Evolutionary conservation across 1,140 invertebrate genomes (phyloP).

Genomic region (Drosophila dunni): DNA sequence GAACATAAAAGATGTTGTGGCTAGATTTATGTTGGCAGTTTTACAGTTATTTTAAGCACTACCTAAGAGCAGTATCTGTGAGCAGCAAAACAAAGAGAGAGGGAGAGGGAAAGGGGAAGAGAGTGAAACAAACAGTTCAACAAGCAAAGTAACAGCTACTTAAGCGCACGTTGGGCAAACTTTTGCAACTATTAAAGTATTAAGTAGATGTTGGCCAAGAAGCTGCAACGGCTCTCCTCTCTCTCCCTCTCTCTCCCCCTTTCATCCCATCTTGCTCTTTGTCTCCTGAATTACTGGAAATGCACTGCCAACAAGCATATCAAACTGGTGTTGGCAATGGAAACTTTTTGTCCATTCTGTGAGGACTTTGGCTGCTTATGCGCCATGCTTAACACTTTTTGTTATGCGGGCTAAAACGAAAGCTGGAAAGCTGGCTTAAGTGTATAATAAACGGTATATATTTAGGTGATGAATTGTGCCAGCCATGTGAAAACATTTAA

Average conservation of each 20-base stretch:
- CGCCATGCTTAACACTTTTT: conserved; percentile 73
- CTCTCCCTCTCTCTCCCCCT: neutral
- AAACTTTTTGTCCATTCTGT: conserved; percentile 50
- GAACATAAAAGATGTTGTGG: conserved; percentile 80
- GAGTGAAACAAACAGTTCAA: conserved; percentile 41
- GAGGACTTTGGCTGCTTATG: conserved; percentile 58
- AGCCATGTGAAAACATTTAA: neutral
- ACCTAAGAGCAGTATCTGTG: conserved; percentile 39
- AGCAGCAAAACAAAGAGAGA: conserved; percentile 13
- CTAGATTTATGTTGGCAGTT: conserved; percentile 83
- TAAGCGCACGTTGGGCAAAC: conserved; percentile 68
- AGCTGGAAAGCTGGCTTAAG: conserved; percentile 64
- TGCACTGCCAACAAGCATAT: conserved; percentile 47
- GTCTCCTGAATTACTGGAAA: conserved; percentile 45
- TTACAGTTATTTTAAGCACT: conserved; percentile 80
- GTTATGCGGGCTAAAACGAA: conserved; percentile 44
- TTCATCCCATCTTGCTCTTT: neutral
- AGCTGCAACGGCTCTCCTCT: conserved; percentile 26
- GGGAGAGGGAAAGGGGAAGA: conserved; percentile 10
- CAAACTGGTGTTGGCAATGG: conserved; percentile 56
- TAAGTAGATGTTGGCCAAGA: conserved; percentile 76
- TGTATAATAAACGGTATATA: conserved; percentile 52
- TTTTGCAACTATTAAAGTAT: conserved; percentile 84
- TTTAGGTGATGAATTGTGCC: conserved; percentile 26
- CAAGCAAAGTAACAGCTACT: conserved; percentile 68